These are phyloP conservation scores for Myotis davidii DNA, from an alignment of 2,113 vertebrate genomes.

Conservation along the genomic window DNA sequence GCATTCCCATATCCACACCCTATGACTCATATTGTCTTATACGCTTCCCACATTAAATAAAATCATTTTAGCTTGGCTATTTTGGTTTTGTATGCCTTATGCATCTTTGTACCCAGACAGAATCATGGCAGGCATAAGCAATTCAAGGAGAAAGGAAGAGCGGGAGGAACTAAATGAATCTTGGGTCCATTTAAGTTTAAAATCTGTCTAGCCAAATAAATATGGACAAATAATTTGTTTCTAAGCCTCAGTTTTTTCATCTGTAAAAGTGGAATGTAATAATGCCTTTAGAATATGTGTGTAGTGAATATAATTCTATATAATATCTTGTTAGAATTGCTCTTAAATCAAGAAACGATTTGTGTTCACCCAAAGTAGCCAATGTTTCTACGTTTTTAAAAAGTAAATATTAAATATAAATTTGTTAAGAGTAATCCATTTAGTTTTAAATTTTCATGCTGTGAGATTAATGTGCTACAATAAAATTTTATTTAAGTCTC, in stretches of 20 bases:
- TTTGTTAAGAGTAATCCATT: constrained; percentile 26
- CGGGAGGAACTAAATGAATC: not conserved
- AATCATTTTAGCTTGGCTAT: not conserved
- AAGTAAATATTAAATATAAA: constrained; percentile 44
- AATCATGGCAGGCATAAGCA: not conserved
- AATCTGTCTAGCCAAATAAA: not conserved
- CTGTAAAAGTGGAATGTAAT: not conserved
- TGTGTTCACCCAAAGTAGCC: not conserved
- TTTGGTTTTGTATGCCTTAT: not conserved
- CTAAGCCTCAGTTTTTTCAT: not conserved
- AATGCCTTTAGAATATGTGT: not conserved
- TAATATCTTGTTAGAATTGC: constrained; percentile 24
- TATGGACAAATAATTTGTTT: not conserved
- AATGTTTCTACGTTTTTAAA: not conserved
- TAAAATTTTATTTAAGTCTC: constrained; percentile 45
- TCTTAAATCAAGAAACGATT: constrained; percentile 30
- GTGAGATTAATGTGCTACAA: constrained; percentile 35
- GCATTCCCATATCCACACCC: not conserved
- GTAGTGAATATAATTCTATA: not conserved
- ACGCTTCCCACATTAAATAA: not conserved
- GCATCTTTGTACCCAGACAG: not conserved
- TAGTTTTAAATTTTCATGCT: not conserved
- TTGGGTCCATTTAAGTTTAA: not conserved
- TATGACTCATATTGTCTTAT: not conserved
- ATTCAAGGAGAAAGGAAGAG: constrained; percentile 14